Evolutionary conservation across 1,140 invertebrate species (phyloP), one percentile per base, ranked within the genome.

Genomic region (Heliconius congener): DNA sequence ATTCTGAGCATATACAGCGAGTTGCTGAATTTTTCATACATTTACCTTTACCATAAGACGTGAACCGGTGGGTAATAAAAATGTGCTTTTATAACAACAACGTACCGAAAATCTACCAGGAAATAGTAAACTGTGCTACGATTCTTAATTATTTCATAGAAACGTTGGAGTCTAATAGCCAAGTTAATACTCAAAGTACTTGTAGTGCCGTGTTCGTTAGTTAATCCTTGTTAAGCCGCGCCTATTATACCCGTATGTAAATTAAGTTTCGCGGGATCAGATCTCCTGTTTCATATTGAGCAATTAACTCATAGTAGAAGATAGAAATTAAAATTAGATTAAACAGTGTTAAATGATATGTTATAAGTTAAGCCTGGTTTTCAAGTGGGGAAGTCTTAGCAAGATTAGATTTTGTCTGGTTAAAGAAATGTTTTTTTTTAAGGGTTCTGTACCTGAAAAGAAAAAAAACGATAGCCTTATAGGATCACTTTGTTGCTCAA

Each of bases 1-100:
- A 70, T 70, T 76, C 18, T 72, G 71, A 30, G 30, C 60, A 72
- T 72, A 72, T 42, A 72, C 71, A 39, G 72, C 8, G 46, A 55
- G 55, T 78, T 80, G 73, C 23, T 77, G 73, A 82, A 82, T 82
- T 82, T 81, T 77, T 77, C 72, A 77, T 81, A 77, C 70, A 78
- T 57, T 71, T 71, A 77, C 57, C 55, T 71, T 77, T 73, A 72
- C 71, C 27, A 74, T 77, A 57, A 30, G 72, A 76, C 66, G 76
- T 73, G 60, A 77, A 37, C 50, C 55, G 71, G 77, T 34, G 46
- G 55, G 78, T 80, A 60, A 72, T 80, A 74, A 81, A 76, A 81
- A 72, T 78, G 76, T 57, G 71, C 73, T 74, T 81, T 81, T 75
- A 76, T 81, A 75, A 74, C 74, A 34, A 76, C 52, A 34, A 76